Base-by-base conservation (phyloP, 1,140 invertebrate species). In the Andricus grossulariae region DNA sequence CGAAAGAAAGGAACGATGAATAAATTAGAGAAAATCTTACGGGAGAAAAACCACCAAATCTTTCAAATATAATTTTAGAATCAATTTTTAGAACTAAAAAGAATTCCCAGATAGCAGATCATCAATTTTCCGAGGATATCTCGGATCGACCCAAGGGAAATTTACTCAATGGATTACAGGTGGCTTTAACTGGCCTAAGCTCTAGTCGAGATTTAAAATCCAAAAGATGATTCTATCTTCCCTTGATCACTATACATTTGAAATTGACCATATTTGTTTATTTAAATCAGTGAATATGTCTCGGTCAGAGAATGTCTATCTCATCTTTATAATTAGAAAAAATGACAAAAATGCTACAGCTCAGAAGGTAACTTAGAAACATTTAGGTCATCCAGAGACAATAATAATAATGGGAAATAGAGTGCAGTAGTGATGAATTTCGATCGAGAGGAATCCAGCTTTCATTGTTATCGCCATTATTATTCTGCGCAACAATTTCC, bases 391-490 rank as follows among this genome's bases (percentile, higher is more conserved):
- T 52, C 50, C 13, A 54, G n/a, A 54, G 16, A 54, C 52, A 18
- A 54, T 19, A 54, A 54, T 54, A 54, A 54, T 54, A 54, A 54
- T n/a, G n/a, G 2, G 52, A 15, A 7, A 54, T 54, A 54, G 52
- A 54, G 18, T 54, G 18, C 52, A 54, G 8, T 3, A 54, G 18
- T 54, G 3, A 54, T 18, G 52, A 54, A 54, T 54, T 54, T 54
- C 52, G 3, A 54, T 54, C 16, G 52, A n/a, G 52, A 18, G 10
- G 6, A 54, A 54, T n/a, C 18, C n/a, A 54, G 13, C 52, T 54
- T 18, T 5, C n/a, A 54, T 54, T 54, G 52, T 54, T 54, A 54
- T 54, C 52, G 52, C 52, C n/a, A 18, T 54, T 54, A 54, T 54
- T 54, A 54, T 19, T 54, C 18, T 54, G n/a, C n/a, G 52, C 4